Conservation (phyloP, 1,140 invertebrate genomes). For the Oedothorax gibbosus region DNA sequence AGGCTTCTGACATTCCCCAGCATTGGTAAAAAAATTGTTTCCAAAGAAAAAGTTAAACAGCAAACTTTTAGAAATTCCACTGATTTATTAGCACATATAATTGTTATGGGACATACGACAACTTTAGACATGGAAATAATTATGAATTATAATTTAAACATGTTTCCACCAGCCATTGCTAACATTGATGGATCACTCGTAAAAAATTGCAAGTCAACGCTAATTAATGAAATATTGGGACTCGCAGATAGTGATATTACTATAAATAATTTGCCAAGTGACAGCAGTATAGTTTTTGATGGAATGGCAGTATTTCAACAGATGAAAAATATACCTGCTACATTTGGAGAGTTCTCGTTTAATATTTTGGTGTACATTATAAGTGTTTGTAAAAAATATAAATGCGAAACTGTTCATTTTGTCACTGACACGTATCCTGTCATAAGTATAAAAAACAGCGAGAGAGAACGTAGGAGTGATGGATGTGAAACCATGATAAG, state of each 20-base stretch:
- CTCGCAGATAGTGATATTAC: conserved; percentile 4
- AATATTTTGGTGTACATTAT: background rate
- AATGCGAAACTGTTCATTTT: background rate
- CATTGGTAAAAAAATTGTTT: too few species aligned
- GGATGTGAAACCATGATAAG: background rate
- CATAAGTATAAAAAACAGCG: too few species aligned
- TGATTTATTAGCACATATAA: too few species aligned
- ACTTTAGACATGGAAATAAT: background rate
- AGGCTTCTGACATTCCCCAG: too few species aligned
- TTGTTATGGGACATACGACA: too few species aligned
- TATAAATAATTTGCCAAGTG: background rate
- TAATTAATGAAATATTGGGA: background rate
- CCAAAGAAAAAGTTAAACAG: too few species aligned
- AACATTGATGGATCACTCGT: conserved; percentile 40
- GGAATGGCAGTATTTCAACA: too few species aligned
- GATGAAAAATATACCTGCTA: too few species aligned
- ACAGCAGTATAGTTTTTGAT: too few species aligned
- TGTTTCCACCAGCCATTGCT: conserved; percentile 33
- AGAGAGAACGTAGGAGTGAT: background rate
- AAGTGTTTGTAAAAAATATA: background rate
- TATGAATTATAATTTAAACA: conserved; percentile 41
- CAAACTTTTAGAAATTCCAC: too few species aligned
- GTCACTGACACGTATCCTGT: too few species aligned
- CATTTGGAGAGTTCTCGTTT: background rate
- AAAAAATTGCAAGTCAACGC: conserved; percentile 55